Base-by-base conservation (phyloP, 2,888 invertebrate genomes). In the Apodemia duryi region DNA sequence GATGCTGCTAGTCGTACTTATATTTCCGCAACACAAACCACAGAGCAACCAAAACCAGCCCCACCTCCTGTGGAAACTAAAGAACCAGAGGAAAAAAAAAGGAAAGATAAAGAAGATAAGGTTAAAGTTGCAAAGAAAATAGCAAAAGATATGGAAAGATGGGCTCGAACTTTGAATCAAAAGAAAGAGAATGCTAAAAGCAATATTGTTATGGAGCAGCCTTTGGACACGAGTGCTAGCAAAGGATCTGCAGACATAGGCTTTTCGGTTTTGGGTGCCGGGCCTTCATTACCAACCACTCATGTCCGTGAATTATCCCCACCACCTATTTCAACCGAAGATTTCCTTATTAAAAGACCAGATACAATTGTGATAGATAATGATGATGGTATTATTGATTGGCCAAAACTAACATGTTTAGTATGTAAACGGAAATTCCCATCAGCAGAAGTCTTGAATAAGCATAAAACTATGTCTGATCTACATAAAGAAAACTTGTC, bases 81-180 rank as follows among this genome's bases (percentile, higher is more conserved):
- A 73, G 90, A 91, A 28, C 83, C 85, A 0, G 88, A 87, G 13
- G 94, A 94, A 68, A 94, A 94, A 69, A 95, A 95, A 83, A 96
- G 96, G 82, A 95, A 94, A 73, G 95, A 94, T 61, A 97, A 97
- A 75, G 97, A 96, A 68, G 98, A 98, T 75, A 98, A 98, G 90
- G 98, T 98, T 0, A 98, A 98, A 88, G 98, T 98, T 11, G 99
- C 99, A 6, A 98, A 99, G 82, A 98, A 98, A 85, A 98, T 99
- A 73, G 98, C 98, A 0, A 99, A 99, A 90, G 95, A 94, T 73
- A 94, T 94, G 94, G 94, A 94, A 70, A 85, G 94, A 65, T 99
- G 99, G 99, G 99, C 99, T 0, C 97, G 99, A 76, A 97, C 97
- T 11, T 90, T 99, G 71, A 99, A 99, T 83, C 98, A 99, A 83